Conservation (phyloP, 2,888 invertebrate genomes). For the Lasiommata megera region DNA sequence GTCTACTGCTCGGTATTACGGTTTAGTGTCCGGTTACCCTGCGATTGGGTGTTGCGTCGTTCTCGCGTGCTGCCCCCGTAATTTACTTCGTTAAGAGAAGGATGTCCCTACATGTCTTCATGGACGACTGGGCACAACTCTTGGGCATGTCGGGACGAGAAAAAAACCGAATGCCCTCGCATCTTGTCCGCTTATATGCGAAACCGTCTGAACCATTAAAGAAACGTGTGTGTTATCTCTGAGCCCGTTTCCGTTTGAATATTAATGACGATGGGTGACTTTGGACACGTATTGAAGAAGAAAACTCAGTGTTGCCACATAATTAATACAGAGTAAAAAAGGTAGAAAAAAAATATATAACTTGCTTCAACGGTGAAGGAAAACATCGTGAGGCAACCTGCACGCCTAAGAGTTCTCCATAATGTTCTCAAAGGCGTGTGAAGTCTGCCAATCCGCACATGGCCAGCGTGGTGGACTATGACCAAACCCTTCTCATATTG, state of each 20-base stretch:
- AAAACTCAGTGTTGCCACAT: not conserved
- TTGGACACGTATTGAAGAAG: constrained; percentile 6
- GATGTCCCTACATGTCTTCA: constrained; percentile 77
- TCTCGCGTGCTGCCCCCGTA: constrained; percentile 43
- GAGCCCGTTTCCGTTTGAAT: constrained; percentile 68
- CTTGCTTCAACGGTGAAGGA: too few relatives aligned
- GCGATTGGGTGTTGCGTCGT: constrained; percentile 36
- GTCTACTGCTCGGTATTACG: constrained; percentile 3
- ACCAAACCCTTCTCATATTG: too few relatives aligned
- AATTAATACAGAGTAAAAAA: not conserved
- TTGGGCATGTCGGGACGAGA: constrained; percentile 67
- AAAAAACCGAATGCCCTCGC: constrained; percentile 57
- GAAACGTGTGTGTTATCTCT: constrained; percentile 70
- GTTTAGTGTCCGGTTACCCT: not conserved
- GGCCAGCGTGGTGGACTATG: too few relatives aligned
- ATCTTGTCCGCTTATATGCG: constrained; percentile 65
- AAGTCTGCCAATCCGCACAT: too few relatives aligned
- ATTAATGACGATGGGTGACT: constrained; percentile 41
- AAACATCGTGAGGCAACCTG: too few relatives aligned
- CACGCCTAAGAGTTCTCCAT: too few relatives aligned
- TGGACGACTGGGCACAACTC: constrained; percentile 62
- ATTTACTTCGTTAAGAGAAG: constrained; percentile 77
- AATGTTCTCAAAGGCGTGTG: too few relatives aligned
- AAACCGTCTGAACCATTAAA: constrained; percentile 65
- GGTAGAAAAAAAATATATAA: too few relatives aligned